phyloP scores from a whole-genome alignment of 2,797 vertebrate species.

The Rhinella marina region DNA sequence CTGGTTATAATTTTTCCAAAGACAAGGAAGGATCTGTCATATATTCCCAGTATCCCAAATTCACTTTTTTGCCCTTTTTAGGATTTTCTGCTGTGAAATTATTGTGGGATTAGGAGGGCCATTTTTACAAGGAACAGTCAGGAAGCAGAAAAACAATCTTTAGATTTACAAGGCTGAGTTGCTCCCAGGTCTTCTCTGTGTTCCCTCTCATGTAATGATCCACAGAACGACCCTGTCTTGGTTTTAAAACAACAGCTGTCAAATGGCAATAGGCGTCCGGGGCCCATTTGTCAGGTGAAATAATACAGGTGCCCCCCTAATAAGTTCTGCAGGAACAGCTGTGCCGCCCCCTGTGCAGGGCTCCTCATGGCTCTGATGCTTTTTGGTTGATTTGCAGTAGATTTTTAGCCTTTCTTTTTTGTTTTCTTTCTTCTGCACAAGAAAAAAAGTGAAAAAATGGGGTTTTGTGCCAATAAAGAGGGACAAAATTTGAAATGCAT shows the following conservation, averaged over 20 bases:
- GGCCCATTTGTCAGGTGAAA: conserved; percentile 51
- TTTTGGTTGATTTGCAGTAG: conserved; percentile 1
- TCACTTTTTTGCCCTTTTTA: conserved; percentile 18
- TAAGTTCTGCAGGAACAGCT: conserved; percentile 43
- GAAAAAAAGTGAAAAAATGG: background rate
- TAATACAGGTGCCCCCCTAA: conserved; percentile 47
- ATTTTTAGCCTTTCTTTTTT: background rate
- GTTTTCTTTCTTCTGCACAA: background rate
- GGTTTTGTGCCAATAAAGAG: too few species aligned
- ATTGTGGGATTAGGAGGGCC: background rate
- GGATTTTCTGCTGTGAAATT: background rate
- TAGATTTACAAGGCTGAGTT: conserved; percentile 29
- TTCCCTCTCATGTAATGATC: conserved; percentile 41
- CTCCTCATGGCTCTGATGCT: background rate
- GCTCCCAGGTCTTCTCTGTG: background rate
- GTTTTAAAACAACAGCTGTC: conserved; percentile 53
- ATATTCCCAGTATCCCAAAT: background rate
- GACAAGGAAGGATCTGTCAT: background rate
- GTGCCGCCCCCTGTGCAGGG: background rate
- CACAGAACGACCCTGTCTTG: conserved; percentile 3
- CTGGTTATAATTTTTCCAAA: background rate
- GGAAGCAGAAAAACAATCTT: background rate
- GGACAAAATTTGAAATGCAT: background rate
- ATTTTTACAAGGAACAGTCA: background rate
- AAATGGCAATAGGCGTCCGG: conserved; percentile 31